Conservation (phyloP, 1,140 invertebrate genomes). For the Proctacanthus coquilletti region DNA sequence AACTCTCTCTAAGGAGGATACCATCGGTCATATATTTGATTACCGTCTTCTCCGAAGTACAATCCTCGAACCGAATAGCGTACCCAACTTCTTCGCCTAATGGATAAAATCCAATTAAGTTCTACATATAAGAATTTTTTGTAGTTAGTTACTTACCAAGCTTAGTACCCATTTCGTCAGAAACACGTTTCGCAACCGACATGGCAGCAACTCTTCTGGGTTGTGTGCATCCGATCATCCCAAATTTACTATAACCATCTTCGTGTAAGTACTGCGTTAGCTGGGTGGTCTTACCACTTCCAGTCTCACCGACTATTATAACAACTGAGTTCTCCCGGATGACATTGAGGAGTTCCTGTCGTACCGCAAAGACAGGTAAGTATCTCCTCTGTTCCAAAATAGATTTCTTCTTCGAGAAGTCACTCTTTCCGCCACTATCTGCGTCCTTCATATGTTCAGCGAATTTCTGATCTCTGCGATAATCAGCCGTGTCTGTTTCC, state of each 20-base stretch:
- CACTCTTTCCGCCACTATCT: slow-evolving; percentile 55
- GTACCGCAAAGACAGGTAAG: slow-evolving; percentile 90
- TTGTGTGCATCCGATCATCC: slow-evolving; percentile 92
- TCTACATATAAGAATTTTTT: slow-evolving; percentile 2
- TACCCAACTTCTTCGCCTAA: slow-evolving; percentile 85
- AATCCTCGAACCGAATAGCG: slow-evolving; percentile 99
- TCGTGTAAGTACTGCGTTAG: slow-evolving; percentile 98
- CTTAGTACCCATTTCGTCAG: slow-evolving; percentile 90
- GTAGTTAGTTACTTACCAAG: slow-evolving; percentile 38
- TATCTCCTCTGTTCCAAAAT: slow-evolving; percentile 80
- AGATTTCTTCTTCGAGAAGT: slow-evolving; percentile 78
- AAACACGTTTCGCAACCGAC: slow-evolving; percentile 97
- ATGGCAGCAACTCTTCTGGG: slow-evolving; percentile 94
- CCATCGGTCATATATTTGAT: slow-evolving; percentile 99
- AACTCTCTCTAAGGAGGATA: slow-evolving; percentile 87
- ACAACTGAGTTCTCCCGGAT: slow-evolving; percentile 92
- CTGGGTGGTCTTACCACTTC: slow-evolving; percentile 92
- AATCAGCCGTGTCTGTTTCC: slow-evolving; percentile 50
- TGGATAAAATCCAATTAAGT: slow-evolving; percentile 4
- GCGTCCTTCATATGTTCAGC: slow-evolving; percentile 77
- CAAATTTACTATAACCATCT: slow-evolving; percentile 85
- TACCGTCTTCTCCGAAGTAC: slow-evolving; percentile 87
- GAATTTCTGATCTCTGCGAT: slow-evolving; percentile 85
- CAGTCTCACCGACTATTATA: slow-evolving; percentile 96
- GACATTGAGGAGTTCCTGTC: slow-evolving; percentile 83